phyloP scores from a whole-genome alignment of 2,888 invertebrate genomes.

The Folsomia candida region DNA sequence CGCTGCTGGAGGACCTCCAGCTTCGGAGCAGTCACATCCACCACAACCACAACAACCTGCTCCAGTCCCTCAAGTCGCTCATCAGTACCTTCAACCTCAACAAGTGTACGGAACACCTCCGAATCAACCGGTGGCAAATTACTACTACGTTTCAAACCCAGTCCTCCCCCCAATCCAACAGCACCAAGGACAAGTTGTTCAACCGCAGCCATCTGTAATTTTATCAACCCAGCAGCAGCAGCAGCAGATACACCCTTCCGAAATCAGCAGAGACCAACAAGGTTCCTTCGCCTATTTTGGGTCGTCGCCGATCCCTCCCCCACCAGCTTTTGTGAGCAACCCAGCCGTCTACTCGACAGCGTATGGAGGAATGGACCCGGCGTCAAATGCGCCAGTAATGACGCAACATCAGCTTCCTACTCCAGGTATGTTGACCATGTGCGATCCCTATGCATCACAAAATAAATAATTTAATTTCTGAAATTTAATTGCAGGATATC shows the following conservation, averaged over 20 bases:
- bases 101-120: background rate
- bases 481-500: too few relatives aligned
- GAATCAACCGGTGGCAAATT: background rate
- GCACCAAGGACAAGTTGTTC: background rate
- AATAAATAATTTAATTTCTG: too few relatives aligned
- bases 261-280: too few relatives aligned
- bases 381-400: too few relatives aligned
- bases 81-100: background rate
- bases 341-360: too few relatives aligned
- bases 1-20: background rate
- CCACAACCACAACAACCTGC: background rate
- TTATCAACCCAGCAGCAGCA: background rate
- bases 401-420: too few relatives aligned
- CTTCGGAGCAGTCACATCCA: background rate
- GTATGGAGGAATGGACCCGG: too few relatives aligned
- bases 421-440: too few relatives aligned
- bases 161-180: background rate
- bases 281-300: background rate
- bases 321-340: background rate
- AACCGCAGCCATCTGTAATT: background rate
- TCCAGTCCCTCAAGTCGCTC: background rate
- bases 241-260: background rate
- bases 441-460: background rate
- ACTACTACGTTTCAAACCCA: background rate
- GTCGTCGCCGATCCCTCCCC: background rate